A percentile compares a stretch with the other conserved stretches of the same genome.
These are phyloP conservation scores for Hydractinia symbiolongicarpus DNA, from an alignment of 30 jellyfish, hydroid and myxozoan genomes.

Conservation along the genomic window DNA sequence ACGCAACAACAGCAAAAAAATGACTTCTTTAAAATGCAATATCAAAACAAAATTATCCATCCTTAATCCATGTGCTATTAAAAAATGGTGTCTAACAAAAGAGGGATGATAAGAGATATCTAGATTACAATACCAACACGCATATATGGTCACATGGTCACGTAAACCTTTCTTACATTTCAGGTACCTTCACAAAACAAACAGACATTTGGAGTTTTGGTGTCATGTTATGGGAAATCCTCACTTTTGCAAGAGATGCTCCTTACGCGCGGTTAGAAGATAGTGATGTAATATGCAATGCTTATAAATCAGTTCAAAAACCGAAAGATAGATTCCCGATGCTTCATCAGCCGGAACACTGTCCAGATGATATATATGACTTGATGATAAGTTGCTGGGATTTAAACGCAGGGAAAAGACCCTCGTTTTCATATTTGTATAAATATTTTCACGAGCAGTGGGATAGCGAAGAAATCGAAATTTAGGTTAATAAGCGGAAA, in stretches of 20 bases:
- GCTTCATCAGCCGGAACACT: slow-evolving; percentile 48
- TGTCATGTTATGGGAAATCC: slow-evolving; percentile 89
- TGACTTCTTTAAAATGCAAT: too few relatives aligned
- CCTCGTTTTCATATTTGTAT: slow-evolving; percentile 45
- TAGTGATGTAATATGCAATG: slow-evolving; percentile 70
- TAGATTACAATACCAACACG: too few relatives aligned
- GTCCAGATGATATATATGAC: slow-evolving; percentile 56
- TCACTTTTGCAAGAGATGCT: slow-evolving; percentile 80
- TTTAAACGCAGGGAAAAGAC: slow-evolving; percentile 60
- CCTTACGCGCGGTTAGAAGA: slow-evolving; percentile 64
- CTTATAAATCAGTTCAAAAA: slow-evolving; percentile 70
- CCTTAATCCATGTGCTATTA: too few relatives aligned
- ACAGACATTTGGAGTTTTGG: slow-evolving; percentile 92
- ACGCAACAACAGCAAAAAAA: too few relatives aligned
- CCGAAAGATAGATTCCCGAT: slow-evolving; percentile 31
- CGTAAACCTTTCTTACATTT: neutral
- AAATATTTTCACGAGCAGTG: slow-evolving; percentile 17
- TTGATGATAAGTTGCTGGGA: slow-evolving; percentile 63
- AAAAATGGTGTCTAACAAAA: too few relatives aligned
- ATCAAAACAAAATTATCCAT: too few relatives aligned
- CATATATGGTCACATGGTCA: too few relatives aligned
- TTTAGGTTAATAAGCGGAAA: neutral
- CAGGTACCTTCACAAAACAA: slow-evolving; percentile 71
- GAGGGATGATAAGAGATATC: too few relatives aligned
- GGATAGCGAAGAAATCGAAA: slow-evolving; percentile 24